Conservation (phyloP, 2,113 vertebrate genomes). For the Bambusicola thoracicus region DNA sequence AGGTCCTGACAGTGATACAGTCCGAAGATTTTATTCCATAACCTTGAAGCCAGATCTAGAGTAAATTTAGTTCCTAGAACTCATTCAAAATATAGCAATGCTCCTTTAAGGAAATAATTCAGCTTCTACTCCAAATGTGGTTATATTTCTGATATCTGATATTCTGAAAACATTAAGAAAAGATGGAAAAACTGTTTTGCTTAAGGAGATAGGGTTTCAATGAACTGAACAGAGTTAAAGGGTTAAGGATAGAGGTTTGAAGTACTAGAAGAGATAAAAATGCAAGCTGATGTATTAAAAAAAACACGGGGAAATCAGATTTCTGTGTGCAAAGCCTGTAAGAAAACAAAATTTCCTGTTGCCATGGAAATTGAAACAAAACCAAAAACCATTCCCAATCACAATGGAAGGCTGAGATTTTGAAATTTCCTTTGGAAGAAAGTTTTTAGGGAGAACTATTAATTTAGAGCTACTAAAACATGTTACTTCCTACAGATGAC, state of each 20-base stretch:
- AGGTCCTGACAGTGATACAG: neutral
- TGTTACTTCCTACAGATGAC: neutral
- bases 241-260: neutral
- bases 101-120: neutral
- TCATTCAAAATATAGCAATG: neutral
- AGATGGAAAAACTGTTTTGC: neutral
- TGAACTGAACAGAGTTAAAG: neutral
- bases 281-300: neutral
- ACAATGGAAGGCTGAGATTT: slow-evolving; percentile 40
- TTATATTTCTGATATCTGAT: neutral
- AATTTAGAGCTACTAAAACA: neutral
- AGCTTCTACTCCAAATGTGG: neutral
- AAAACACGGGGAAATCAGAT: neutral
- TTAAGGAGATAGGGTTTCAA: neutral
- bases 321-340: neutral
- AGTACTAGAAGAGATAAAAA: neutral
- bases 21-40: neutral
- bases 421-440: slow-evolving; percentile 28
- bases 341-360: slow-evolving; percentile 15
- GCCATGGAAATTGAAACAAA: slow-evolving; percentile 28
- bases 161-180: slow-evolving; percentile 13
- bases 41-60: neutral
- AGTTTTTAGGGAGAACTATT: neutral
- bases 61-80: neutral
- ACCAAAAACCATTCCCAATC: neutral